Evolutionary conservation across 2,797 vertebrate genomes (phyloP), one percentile per base, ranked within the genome.

Genomic region (Natrix natrix): DNA sequence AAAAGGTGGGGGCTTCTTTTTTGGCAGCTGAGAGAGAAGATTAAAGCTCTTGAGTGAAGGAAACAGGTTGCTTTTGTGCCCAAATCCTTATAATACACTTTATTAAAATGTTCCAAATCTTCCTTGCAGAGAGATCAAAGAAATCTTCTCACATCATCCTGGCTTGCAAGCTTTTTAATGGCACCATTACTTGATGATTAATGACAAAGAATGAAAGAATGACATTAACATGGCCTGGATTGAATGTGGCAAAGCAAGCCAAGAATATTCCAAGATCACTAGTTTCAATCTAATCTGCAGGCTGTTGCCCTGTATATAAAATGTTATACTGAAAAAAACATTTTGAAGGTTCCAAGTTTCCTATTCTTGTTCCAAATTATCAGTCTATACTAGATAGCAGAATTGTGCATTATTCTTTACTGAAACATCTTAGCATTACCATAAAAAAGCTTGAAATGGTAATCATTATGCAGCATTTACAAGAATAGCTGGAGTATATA

Each of bases 91-190:
- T 97, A 97, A 97, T 97, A 96, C 96, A 96, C 96, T 97, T 97
- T 97, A 97, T 97, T 97, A 97, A 97, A 97, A 97, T 97, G 96
- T 97, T 97, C 96, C 94, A 93, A 96, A 96, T 95, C 96, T 97
- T 97, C 93, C 95, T 96, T 96, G 91, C 94, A 92, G 87, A 95
- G 95, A 97, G 96, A 96, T 97, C 96, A 96, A 94, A 96, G 96
- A 96, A 95, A 97, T 95, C 88, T 96, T 96, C 96, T 93, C 93
- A 69, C 94, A 94, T 96, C 95, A 96, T 94, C 94, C 92, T 93
- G 94, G 95, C 95, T 94, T 95, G 93, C 93, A 93, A 95, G 94
- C 94, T 94, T 96, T 97, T 93, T 93, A 96, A 95, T 95, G 94
- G 93, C 93, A 94, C 96, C 96, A 94, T 96, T 96, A 97, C 89